phyloP scores from a whole-genome alignment of 2,797 vertebrate genomes.

The Ctenopoma kingsleyae region DNA sequence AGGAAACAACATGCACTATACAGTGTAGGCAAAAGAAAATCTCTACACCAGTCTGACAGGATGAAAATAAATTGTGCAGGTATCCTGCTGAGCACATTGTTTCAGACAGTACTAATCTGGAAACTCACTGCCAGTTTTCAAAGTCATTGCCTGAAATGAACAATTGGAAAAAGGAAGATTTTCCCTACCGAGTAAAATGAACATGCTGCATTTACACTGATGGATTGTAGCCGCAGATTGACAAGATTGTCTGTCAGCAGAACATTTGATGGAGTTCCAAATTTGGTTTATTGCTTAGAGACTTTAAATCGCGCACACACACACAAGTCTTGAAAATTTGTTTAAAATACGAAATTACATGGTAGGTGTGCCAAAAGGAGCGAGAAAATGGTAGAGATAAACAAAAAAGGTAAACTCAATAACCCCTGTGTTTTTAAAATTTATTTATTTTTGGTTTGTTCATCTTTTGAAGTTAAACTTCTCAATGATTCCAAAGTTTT shows the following conservation, averaged over 20 bases:
- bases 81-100: conserved; percentile 44
- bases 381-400: conserved; percentile 32
- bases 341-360: conserved; percentile 23
- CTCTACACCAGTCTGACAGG: neutral
- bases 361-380: conserved; percentile 25
- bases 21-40: neutral
- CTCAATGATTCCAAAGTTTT: conserved; percentile 50
- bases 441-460: neutral
- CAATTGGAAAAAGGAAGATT: conserved; percentile 33
- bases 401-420: conserved; percentile 42
- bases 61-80: conserved; percentile 17
- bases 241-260: conserved; percentile 65
- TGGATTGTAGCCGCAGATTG: conserved; percentile 64
- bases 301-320: conserved; percentile 27
- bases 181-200: conserved; percentile 36
- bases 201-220: conserved; percentile 61
- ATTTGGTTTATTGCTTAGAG: conserved; percentile 32
- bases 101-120: conserved; percentile 41
- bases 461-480: conserved; percentile 53
- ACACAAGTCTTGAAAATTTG: neutral
- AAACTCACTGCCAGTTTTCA: conserved; percentile 50
- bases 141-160: conserved; percentile 56
- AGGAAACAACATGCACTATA: neutral
- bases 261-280: conserved; percentile 57
- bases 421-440: conserved; percentile 2